Evolutionary conservation across 2,797 vertebrate genomes (phyloP).

Genomic region (Xerus rutilus): DNA sequence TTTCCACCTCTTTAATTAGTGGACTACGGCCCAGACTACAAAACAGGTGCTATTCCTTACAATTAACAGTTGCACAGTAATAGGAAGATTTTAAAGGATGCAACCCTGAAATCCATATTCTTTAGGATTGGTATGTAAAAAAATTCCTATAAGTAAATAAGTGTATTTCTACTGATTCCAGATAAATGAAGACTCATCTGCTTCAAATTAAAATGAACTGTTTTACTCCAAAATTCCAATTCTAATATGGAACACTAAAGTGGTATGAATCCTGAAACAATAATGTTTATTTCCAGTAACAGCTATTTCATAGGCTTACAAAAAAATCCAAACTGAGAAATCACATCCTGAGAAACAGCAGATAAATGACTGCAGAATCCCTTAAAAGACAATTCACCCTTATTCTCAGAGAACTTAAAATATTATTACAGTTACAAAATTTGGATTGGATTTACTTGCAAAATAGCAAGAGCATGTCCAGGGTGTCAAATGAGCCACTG

Average conservation of each 20-base stretch:
- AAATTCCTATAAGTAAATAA: not conserved
- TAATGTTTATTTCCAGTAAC: not conserved
- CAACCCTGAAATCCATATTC: not conserved
- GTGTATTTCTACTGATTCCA: not conserved
- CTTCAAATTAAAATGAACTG: constrained; percentile 33
- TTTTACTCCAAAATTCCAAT: not conserved
- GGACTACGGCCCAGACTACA: not conserved
- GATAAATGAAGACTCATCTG: not conserved
- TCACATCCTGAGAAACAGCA: not conserved
- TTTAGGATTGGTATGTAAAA: not conserved
- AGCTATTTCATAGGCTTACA: not conserved
- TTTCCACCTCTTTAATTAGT: constrained; percentile 38
- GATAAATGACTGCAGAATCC: not conserved
- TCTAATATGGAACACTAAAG: not conserved
- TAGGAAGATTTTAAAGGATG: not conserved
- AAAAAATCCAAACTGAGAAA: constrained; percentile 18
- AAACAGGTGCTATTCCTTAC: not conserved
- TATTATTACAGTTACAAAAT: not conserved
- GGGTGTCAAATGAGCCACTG: not conserved
- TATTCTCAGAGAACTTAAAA: not conserved
- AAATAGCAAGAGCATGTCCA: not conserved
- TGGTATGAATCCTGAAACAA: not conserved
- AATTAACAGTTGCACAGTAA: not conserved
- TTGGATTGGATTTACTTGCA: not conserved
- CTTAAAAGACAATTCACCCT: not conserved